phyloP scores from a whole-genome alignment of 2,797 vertebrate genomes.

The Distichodus sexfasciatus region DNA sequence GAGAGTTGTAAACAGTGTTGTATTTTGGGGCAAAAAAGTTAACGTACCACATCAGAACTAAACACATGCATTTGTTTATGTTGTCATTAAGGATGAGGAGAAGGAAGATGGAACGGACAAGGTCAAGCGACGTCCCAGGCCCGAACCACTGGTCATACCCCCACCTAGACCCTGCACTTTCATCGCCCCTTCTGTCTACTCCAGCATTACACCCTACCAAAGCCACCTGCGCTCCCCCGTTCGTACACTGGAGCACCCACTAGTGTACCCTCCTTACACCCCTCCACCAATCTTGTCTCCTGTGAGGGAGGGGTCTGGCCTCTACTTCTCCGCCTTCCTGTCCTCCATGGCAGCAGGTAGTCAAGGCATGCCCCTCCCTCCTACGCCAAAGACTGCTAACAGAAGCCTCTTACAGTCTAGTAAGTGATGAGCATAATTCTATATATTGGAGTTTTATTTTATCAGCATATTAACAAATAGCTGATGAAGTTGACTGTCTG shows the following conservation, averaged over 20 bases:
- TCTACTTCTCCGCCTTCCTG: conserved; percentile 96
- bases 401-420: conserved; percentile 91
- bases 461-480: conserved; percentile 65
- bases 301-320: conserved; percentile 92
- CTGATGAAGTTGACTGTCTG: too few species aligned
- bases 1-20: too few species aligned
- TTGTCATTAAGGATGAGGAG: conserved; percentile 55
- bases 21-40: too few species aligned
- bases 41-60: too few species aligned
- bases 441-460: conserved; percentile 79
- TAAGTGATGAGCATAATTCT: conserved; percentile 83
- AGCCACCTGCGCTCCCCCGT: conserved; percentile 95
- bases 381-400: conserved; percentile 88
- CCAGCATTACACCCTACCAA: conserved; percentile 91
- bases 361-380: conserved; percentile 80
- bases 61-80: too few species aligned
- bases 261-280: conserved; percentile 92
- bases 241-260: conserved; percentile 84
- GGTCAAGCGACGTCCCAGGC: conserved; percentile 88
- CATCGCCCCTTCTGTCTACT: conserved; percentile 87
- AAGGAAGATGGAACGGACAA: conserved; percentile 77
- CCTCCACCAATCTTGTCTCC: conserved; percentile 97
- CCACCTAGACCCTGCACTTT: conserved; percentile 89
- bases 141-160: conserved; percentile 96
- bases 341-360: conserved; percentile 78